Conservation (phyloP, 92 coral and sea anemone species). For the Galaxea fascicularis region DNA sequence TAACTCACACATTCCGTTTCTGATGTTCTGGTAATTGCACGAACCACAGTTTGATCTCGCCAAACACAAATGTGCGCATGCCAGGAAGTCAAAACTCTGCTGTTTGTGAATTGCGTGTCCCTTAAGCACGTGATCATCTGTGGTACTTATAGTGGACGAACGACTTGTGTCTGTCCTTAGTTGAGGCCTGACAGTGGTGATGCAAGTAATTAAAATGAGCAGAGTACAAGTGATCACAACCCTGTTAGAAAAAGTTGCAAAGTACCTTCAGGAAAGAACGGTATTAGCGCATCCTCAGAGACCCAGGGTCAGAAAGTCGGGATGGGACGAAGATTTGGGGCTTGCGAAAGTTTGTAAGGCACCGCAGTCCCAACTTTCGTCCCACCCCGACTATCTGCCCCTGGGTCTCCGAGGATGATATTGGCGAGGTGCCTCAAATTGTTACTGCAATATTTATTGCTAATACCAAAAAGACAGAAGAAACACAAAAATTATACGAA, state of each 20-base stretch:
- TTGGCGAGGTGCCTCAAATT: too few relatives aligned
- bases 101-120: slow-evolving; percentile 61
- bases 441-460: too few relatives aligned
- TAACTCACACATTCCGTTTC: slow-evolving; percentile 67
- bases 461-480: too few relatives aligned
- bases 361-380: too few relatives aligned
- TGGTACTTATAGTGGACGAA: slow-evolving; percentile 50
- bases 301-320: too few relatives aligned
- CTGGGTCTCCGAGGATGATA: too few relatives aligned
- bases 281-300: too few relatives aligned
- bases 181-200: not conserved
- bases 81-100: slow-evolving; percentile 65
- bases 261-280: too few relatives aligned
- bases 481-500: too few relatives aligned
- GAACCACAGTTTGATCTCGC: slow-evolving; percentile 61
- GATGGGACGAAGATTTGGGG: too few relatives aligned
- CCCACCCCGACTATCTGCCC: too few relatives aligned
- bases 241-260: not conserved
- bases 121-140: slow-evolving; percentile 54
- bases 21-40: slow-evolving; percentile 66
- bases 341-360: too few relatives aligned
- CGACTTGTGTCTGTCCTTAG: slow-evolving; percentile 43
- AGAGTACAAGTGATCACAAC: not conserved
- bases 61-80: slow-evolving; percentile 79
- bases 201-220: not conserved